Conservation (phyloP, 2,113 vertebrate species). For the Chloropsis hardwickii region DNA sequence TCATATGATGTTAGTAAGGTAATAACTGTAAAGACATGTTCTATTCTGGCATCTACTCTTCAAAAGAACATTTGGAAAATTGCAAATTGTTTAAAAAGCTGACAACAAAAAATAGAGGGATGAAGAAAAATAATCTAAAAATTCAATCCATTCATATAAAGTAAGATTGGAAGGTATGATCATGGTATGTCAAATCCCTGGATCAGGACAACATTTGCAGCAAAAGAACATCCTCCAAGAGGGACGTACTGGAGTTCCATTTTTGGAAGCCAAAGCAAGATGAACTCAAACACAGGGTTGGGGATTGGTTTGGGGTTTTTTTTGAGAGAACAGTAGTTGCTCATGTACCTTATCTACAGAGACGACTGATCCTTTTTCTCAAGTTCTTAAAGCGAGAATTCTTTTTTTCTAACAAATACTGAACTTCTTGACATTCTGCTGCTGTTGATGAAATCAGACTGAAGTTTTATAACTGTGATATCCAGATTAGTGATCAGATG, state of each 20-base stretch:
- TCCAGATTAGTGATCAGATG: neutral
- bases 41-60: neutral
- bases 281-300: neutral
- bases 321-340: neutral
- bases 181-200: neutral
- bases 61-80: neutral
- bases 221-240: neutral
- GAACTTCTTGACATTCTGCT: neutral
- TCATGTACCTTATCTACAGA: neutral
- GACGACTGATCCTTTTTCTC: neutral
- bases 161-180: neutral
- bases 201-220: neutral
- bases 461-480: neutral
- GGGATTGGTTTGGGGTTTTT: neutral
- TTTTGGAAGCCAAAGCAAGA: neutral
- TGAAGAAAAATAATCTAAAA: neutral
- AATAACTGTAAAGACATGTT: neutral
- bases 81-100: neutral
- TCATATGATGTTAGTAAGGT: neutral
- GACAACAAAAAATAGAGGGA: neutral
- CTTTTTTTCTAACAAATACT: neutral
- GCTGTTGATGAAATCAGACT: neutral
- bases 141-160: neutral
- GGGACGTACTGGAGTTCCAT: neutral
- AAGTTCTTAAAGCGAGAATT: neutral